Evolutionary conservation across 2,888 invertebrate species (phyloP).

Genomic region (Chrysina gloriosa): DNA sequence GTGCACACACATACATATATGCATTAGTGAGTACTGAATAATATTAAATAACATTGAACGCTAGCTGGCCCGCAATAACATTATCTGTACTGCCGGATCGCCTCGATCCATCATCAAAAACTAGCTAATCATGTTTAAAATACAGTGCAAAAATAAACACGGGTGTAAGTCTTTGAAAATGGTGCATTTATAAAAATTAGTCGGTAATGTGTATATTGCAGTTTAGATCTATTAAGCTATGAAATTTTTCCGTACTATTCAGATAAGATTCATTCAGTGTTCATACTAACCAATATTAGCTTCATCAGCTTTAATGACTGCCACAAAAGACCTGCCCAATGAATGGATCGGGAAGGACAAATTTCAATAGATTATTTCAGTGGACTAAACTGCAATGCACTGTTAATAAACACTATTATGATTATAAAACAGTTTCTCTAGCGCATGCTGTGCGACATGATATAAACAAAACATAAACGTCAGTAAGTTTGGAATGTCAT

Average conservation of each 20-base stretch:
- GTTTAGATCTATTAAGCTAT: too few relatives aligned
- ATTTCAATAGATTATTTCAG: too few relatives aligned
- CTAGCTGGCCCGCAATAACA: constrained; percentile 1
- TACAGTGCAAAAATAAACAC: constrained; percentile 16
- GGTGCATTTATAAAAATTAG: neutral
- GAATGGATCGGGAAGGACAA: too few relatives aligned
- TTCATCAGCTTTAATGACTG: too few relatives aligned
- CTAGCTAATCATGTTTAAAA: neutral
- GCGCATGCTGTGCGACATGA: constrained; percentile 44
- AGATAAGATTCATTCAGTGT: too few relatives aligned
- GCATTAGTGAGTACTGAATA: constrained; percentile 53
- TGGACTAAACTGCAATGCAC: too few relatives aligned
- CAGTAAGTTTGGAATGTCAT: constrained; percentile 51
- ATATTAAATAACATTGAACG: constrained; percentile 13
- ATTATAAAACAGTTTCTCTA: constrained; percentile 3
- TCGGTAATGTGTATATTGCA: neutral
- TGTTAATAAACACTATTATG: too few relatives aligned
- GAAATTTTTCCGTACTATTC: too few relatives aligned
- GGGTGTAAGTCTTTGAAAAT: neutral
- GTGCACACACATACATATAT: constrained; percentile 56
- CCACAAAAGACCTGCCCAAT: too few relatives aligned
- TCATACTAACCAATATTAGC: too few relatives aligned
- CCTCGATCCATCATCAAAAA: neutral
- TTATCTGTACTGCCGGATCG: constrained; percentile 1
- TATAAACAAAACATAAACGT: constrained; percentile 36